A percentile compares a stretch with the other conserved stretches of the same genome.
phyloP scores from a whole-genome alignment of 2,888 invertebrate species.

The Cyclophora albipunctata region DNA sequence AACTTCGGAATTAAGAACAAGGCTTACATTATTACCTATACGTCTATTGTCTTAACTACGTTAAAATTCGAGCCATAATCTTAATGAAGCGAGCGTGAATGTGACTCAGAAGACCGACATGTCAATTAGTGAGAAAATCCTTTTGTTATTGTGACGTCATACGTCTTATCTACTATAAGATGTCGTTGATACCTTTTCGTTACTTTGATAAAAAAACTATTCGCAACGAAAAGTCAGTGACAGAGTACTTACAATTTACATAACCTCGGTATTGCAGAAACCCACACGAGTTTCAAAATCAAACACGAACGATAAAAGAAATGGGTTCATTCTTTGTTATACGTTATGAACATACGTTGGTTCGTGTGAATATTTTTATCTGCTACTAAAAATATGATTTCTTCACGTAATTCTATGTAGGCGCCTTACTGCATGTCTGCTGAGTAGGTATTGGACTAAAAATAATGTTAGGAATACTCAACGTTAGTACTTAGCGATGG shows the following conservation, averaged over 20 bases:
- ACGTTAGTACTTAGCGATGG: constrained; percentile 33
- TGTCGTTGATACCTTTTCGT: not conserved
- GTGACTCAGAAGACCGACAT: constrained; percentile 19
- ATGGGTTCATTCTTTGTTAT: too few species aligned
- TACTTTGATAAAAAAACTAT: too few species aligned
- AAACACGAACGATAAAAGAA: too few species aligned
- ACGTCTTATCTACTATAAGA: constrained; percentile 17
- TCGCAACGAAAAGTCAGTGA: too few species aligned
- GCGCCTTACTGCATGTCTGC: constrained; percentile 6
- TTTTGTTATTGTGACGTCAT: constrained; percentile 18
- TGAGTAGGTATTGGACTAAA: constrained; percentile 25
- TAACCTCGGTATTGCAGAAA: too few species aligned
- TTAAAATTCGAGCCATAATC: constrained; percentile 12
- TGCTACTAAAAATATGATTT: constrained; percentile 12
- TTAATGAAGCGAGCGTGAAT: constrained; percentile 9
- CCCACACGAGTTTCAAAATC: too few species aligned
- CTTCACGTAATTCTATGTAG: constrained; percentile 16
- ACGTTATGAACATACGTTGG: too few species aligned
- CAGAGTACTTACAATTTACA: too few species aligned
- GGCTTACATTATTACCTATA: constrained; percentile 25
- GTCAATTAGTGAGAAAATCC: constrained; percentile 20
- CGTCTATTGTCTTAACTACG: constrained; percentile 17
- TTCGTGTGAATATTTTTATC: constrained; percentile 3
- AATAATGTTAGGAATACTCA: constrained; percentile 36
- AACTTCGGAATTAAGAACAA: constrained; percentile 29